Base-by-base conservation (phyloP, 2,797 vertebrate genomes). In the Tragelaphus eurycerus region DNA sequence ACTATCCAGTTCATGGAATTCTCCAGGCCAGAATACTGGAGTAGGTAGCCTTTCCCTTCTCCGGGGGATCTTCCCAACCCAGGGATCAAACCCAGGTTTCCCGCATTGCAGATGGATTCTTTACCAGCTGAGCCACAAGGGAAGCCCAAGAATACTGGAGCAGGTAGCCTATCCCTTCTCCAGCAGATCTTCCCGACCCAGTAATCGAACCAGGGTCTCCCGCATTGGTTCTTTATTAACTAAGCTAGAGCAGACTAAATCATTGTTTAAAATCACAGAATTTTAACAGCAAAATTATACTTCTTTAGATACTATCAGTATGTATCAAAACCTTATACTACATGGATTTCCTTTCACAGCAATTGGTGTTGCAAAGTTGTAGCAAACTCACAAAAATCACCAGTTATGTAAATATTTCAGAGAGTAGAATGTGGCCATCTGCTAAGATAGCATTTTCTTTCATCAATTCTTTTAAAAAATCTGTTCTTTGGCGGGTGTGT, bases 351-450 rank as follows among this genome's bases (percentile, higher is more conserved):
- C 74, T 93, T 46, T 79, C 78, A 91, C 4, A 78, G 23, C 11
- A 86, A 79, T 0, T 38, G 31, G 52, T 50, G 11, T 23, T 62
- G 12, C 38, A 55, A 88, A 93, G 7, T 90, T 54, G 14, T 74
- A 64, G 19, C 17, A 74, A 1, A 84, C 31, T 9, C 52, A 95
- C 31, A 67, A 85, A 81, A 46, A 46, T 38, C 31, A 52, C 38
- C 48, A 81, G 23, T 43, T 95, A 89, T 57, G 79, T 89, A 85
- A 97, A 59, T 52, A 95, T 81, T 93, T 79, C 34, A 93, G 34
- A 43, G 15, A 87, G n/a, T 46, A 55, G 29, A 85, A 34, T 55
- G 8, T 38, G 12, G 55, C 43, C 23, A 90, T 15, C 46, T 59
- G 19, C 21, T 85, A 92, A 82, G 55, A 76, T 3, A 96, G 34